Evolutionary conservation across 2,113 vertebrate genomes (phyloP), one percentile per base, ranked within the genome.

Genomic region (Lophura nycthemera): DNA sequence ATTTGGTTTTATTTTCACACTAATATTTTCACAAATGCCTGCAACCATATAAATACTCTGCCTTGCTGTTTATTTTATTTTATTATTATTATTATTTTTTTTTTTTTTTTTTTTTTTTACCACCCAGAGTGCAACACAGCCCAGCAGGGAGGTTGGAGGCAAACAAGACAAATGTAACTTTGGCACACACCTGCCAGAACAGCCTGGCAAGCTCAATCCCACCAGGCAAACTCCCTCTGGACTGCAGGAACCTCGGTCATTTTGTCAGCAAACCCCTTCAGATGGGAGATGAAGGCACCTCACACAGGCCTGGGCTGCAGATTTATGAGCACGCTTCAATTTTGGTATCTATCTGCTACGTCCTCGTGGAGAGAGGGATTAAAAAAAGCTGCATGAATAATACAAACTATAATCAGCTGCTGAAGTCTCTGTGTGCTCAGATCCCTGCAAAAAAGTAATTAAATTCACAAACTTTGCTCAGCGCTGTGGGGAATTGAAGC

Each of bases 391-490:
- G 38, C 88, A 84, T 95, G 93, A 91, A 94, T 94, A 95, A 96
- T 38, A 78, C 3, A n/a, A 88, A 50, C 80, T 56, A 6, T 63
- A 95, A 95, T 93, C 40, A 82, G 75, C 92, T 74, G 75, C 6
- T 59, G 54, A 88, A 90, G 88, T 19, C 72, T 88, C 76, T 13
- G 11, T 8, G 20, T 78, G 88, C 83, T 88, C 90, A 8, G 14
- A 78, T 84, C 89, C 70, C 80, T 66, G 66, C 63, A 82, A 90
- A 90, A 95, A 95, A 96, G 96, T 96, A 95, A 96, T 97, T 97
- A 97, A 92, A 96, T 78, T 78, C 91, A 65, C 94, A 78, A 96
- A 90, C 94, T 96, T 96, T 63, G 54, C 83, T 45, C 0, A 0
- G 83, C 29, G 36, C 96, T 96, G 78, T 47, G 54, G 96, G 95